Conservation (phyloP, 2,888 invertebrate genomes). For the Amiota communis region DNA sequence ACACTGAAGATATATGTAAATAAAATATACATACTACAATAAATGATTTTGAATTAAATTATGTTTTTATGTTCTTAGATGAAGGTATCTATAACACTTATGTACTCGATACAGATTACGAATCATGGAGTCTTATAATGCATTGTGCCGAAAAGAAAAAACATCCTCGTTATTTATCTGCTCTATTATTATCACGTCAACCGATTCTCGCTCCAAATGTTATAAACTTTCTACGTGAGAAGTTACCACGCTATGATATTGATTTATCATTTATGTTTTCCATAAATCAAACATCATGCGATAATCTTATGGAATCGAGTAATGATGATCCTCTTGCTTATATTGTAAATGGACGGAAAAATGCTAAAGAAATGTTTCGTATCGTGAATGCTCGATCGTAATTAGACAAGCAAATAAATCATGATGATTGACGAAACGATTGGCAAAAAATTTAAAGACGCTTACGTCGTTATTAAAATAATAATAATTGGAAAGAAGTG, state of each 20-base stretch:
- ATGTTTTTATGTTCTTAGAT: constrained; percentile 74
- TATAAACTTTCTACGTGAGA: constrained; percentile 72
- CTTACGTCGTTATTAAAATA: too few species aligned
- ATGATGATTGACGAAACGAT: too few species aligned
- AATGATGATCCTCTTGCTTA: constrained; percentile 70
- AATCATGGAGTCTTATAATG: constrained; percentile 86
- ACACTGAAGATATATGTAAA: constrained; percentile 87
- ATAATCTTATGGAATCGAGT: constrained; percentile 68
- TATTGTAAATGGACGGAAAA: constrained; percentile 66
- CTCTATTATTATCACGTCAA: constrained; percentile 84
- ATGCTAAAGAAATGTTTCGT: constrained; percentile 62
- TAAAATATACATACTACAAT: constrained; percentile 3
- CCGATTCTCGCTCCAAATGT: constrained; percentile 76
- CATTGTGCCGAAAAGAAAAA: constrained; percentile 90
- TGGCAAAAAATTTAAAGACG: too few species aligned
- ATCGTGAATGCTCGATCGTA: constrained; percentile 50
- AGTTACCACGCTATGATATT: constrained; percentile 81
- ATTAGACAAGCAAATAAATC: too few species aligned
- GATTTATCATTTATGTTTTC: constrained; percentile 88
- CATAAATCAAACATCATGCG: constrained; percentile 80
- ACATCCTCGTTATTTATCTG: constrained; percentile 85
- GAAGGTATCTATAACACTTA: constrained; percentile 92
- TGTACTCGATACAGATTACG: constrained; percentile 88
- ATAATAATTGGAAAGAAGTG: too few species aligned
- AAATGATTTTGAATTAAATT: constrained; percentile 9